Percentiles rank a stretch among this genome's conserved stretches.
phyloP scores from a whole-genome alignment of 1,140 invertebrate genomes.

The Bombus cullumanus region DNA sequence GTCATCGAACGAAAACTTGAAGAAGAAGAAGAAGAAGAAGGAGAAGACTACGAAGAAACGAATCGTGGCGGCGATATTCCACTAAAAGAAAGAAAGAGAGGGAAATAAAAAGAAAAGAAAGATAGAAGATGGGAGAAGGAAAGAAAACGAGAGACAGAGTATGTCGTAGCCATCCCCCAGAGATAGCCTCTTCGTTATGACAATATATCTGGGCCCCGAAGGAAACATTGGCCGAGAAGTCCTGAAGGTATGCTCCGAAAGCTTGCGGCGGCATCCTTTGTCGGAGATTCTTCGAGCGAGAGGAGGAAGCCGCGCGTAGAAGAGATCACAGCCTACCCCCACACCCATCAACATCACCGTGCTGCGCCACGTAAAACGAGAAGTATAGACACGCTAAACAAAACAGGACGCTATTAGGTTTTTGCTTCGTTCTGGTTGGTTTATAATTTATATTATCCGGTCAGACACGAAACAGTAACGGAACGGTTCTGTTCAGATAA shows the following conservation, averaged over 20 bases:
- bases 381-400: constrained; percentile 54
- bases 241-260: constrained; percentile 74
- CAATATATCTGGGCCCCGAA: constrained; percentile 69
- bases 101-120: not conserved
- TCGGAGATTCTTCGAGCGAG: constrained; percentile 79
- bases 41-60: not conserved
- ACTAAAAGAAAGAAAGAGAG: not conserved
- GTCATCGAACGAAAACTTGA: no score
- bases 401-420: constrained; percentile 68
- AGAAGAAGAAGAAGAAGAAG: no score
- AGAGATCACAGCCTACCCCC: constrained; percentile 45
- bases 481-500: not conserved
- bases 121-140: not conserved
- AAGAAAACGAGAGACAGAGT: constrained; percentile 33
- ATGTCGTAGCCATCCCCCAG: constrained; percentile 41
- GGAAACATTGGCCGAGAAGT: constrained; percentile 75
- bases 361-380: constrained; percentile 50
- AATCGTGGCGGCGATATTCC: not conserved
- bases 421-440: constrained; percentile 38
- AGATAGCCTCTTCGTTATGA: constrained; percentile 69
- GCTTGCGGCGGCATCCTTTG: constrained; percentile 76
- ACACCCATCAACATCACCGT: not conserved
- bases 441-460: constrained; percentile 3
- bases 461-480: not conserved
- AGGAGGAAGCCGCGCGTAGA: constrained; percentile 64